A percentile compares a stretch with the other conserved stretches of the same genome.
These are phyloP conservation scores for Yponomeuta evonymella DNA, from an alignment of 2,888 invertebrate species.

Conservation along the genomic window DNA sequence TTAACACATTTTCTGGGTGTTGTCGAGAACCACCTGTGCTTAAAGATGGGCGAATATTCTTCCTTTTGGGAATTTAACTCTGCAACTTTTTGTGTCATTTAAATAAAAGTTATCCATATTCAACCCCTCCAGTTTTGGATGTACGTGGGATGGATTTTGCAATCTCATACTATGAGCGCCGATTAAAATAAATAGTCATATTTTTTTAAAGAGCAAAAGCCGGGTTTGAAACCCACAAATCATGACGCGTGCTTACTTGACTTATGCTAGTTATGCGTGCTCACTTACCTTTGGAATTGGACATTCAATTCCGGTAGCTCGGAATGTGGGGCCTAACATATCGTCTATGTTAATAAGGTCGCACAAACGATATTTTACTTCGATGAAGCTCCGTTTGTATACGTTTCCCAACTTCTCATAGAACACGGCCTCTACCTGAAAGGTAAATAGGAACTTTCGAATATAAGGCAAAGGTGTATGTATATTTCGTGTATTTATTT, in stretches of 20 bases:
- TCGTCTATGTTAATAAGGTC: constrained; percentile 31
- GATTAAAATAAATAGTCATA: neutral
- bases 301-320: constrained; percentile 25
- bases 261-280: no score
- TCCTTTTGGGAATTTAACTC: no score
- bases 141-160: neutral
- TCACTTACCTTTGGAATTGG: constrained; percentile 27
- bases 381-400: constrained; percentile 35
- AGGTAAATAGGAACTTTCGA: neutral
- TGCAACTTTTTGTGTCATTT: no score
- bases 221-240: no score
- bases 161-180: no score
- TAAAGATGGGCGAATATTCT: no score
- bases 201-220: constrained; percentile 1
- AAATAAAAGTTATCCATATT: neutral
- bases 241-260: no score
- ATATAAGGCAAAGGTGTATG: neutral
- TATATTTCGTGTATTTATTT: neutral
- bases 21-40: no score
- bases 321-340: constrained; percentile 27
- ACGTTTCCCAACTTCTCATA: constrained; percentile 32
- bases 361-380: constrained; percentile 33
- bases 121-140: neutral
- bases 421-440: constrained; percentile 28
- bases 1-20: no score